Evolutionary conservation across 2,113 vertebrate genomes (phyloP).

Genomic region (Hyperoodon ampullatus): DNA sequence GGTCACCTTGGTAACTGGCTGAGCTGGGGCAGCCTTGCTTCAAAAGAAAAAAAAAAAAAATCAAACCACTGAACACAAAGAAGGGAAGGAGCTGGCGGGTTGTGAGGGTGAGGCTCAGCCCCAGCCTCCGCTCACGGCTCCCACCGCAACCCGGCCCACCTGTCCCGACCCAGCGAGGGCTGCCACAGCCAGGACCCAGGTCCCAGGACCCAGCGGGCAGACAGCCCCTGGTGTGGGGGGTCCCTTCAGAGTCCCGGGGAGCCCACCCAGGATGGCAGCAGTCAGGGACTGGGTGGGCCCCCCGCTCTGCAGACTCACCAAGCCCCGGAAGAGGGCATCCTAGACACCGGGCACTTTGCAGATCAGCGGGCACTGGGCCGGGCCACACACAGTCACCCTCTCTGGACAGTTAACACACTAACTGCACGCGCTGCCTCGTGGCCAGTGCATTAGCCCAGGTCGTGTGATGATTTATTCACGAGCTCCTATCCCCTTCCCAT

Average conservation of each 20-base stretch:
- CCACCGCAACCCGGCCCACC: not conserved
- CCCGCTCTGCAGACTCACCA: not conserved
- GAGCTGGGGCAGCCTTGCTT: conserved; percentile 53
- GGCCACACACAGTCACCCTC: not conserved
- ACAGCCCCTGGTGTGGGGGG: too few species aligned
- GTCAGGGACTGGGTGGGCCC: too few species aligned
- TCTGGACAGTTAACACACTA: conserved; percentile 20
- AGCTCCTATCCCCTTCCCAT: conserved; percentile 14
- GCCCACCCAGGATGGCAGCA: not conserved
- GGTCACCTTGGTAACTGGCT: conserved; percentile 65
- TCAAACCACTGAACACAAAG: not conserved
- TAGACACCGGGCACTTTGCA: not conserved
- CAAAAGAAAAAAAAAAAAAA: conserved; percentile 23
- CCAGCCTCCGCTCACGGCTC: not conserved
- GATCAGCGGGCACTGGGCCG: not conserved
- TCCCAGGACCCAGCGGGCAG: not conserved
- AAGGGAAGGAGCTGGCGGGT: not conserved
- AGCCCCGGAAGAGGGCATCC: not conserved
- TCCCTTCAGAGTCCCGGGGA: not conserved
- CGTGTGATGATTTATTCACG: conserved; percentile 58
- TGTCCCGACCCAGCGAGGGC: not conserved
- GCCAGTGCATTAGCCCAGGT: conserved; percentile 55
- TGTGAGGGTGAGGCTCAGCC: fast-evolving
- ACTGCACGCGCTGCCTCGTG: not conserved
- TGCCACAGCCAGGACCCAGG: not conserved